Evolutionary conservation across 2,888 invertebrate species (phyloP), one percentile per base, ranked within the genome.

Genomic region (Drosophila antonietae): DNA sequence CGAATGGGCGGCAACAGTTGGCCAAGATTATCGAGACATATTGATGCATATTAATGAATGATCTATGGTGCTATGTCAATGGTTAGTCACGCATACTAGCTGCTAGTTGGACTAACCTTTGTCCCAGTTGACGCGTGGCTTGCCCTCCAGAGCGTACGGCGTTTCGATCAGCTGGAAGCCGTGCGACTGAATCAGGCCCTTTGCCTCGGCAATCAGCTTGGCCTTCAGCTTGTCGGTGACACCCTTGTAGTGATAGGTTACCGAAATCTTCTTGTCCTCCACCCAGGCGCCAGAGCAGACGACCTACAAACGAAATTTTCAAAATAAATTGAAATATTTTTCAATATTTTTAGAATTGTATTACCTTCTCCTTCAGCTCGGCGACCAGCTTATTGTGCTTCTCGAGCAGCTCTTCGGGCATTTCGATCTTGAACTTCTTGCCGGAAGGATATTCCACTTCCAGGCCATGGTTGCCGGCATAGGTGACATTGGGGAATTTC

Each of bases 111-210:
- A 89, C 91, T 90, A 59, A 93, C 95, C 96, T 92, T 96, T 96
- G 91, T 96, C 95, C 96, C 96, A 96, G 88, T 95, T 94, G 23
- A 96, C 96, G 39, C 96, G 96, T 56, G 96, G 96, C 87, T 95
- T 96, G 15, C 96, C 96, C 91, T 96, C 96, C 66, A 96, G 94
- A 31, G 96, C 96, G 79, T 95, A 95, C 85, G 96, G 95, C 0
- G 96, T 95, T 77, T 94, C 93, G 55, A 95, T 95, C 20, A 95
- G 94, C 83, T 94, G 94, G 92, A 96, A 96, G 43, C 96, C 95
- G 43, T 95, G 94, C 33, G 94, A 93, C 90, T 95, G 94, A 79
- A 96, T 96, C 76, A 96, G 92, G 73, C 93, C 93, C 89, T 94
- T 94, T 3, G 96, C 96, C 80, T 94, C 93, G 39, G 94, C 93